Percentiles rank a stretch among this genome's conserved stretches.
phyloP scores from a whole-genome alignment of 37 sponge, comb jelly and placozoan genomes.

The Geodia barretti region DNA sequence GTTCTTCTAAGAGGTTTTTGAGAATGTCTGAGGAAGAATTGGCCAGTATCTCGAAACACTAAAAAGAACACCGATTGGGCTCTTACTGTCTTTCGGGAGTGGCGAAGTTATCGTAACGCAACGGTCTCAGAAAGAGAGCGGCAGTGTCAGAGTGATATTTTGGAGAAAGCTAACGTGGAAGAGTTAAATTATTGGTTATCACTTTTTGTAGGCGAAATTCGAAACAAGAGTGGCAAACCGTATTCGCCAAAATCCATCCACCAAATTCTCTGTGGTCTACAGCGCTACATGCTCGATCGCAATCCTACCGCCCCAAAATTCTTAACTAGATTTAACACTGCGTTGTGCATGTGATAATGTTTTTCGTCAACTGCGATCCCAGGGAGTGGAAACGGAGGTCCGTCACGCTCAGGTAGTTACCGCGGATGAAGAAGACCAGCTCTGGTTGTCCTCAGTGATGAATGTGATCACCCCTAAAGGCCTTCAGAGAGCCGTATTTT shows the following conservation, averaged over 20 bases:
- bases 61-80: too few species aligned
- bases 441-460: conserved; percentile 22
- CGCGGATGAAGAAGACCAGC: conserved; percentile 31
- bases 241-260: conserved; percentile 38
- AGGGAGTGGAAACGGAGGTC: conserved; percentile 17
- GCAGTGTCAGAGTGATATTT: too few species aligned
- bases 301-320: neutral
- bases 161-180: too few species aligned
- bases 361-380: conserved; percentile 9
- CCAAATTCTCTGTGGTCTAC: conserved; percentile 19
- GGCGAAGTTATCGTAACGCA: too few species aligned
- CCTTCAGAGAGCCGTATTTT: conserved; percentile 23
- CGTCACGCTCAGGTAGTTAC: conserved; percentile 8
- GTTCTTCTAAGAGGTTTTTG: too few species aligned
- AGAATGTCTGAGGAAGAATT: too few species aligned
- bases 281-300: neutral
- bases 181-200: too few species aligned
- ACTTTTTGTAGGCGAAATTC: neutral
- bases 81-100: too few species aligned
- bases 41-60: too few species aligned
- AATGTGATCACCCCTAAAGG: neutral
- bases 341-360: neutral
- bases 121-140: too few species aligned
- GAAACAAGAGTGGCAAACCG: neutral
- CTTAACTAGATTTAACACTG: neutral